Percentiles rank a stretch among this genome's conserved stretches.
Conservation (phyloP, 2,113 vertebrate genomes). For the Muntiacus muntjak region DNA sequence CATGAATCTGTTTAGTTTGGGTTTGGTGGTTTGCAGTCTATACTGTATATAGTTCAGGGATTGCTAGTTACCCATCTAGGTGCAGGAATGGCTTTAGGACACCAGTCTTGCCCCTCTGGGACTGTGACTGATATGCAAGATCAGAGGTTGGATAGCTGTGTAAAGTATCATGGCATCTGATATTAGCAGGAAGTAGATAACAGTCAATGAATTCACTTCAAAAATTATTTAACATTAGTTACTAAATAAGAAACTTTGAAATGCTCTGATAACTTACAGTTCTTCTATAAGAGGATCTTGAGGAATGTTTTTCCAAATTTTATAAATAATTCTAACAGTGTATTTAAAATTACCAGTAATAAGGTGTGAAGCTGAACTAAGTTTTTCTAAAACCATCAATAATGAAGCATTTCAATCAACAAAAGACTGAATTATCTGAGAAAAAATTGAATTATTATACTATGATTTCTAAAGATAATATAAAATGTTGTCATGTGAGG, state of each 20-base stretch:
- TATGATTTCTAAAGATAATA: neutral
- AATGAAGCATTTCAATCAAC: slow-evolving; percentile 8
- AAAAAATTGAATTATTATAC: neutral
- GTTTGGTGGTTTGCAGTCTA: neutral
- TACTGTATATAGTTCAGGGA: neutral
- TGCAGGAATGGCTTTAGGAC: neutral
- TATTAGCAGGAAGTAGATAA: neutral
- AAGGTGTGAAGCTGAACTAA: neutral
- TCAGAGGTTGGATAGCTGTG: neutral
- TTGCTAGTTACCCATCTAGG: neutral
- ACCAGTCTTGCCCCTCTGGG: neutral
- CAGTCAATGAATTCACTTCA: neutral
- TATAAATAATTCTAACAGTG: neutral
- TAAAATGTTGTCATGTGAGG: neutral
- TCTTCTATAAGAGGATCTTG: neutral
- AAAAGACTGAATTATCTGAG: neutral
- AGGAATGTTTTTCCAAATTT: neutral
- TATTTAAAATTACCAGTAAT: neutral
- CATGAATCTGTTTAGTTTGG: neutral
- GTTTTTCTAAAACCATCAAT: neutral
- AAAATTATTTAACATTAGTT: neutral
- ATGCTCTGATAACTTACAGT: neutral
- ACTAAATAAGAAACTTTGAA: neutral
- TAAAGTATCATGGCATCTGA: neutral
- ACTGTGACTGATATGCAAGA: neutral